Evolutionary conservation across 2,888 invertebrate genomes (phyloP), one percentile per base, ranked within the genome.

Genomic region (Dinocampus coccinellae): DNA sequence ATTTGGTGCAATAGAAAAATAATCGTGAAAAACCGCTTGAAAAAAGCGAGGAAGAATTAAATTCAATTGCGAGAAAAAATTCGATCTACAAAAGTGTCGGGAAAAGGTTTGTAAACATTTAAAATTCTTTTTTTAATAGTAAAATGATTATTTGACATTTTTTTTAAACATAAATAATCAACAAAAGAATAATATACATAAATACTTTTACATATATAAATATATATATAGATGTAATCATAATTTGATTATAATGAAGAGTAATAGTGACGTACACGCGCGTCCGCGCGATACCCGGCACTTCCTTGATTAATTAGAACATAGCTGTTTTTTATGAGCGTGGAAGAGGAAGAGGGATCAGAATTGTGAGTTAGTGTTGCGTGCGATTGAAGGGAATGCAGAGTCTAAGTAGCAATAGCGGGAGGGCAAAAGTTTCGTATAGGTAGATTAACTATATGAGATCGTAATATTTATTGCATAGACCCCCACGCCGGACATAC

Each of bases 241-340:
- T n/a, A 47, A 33, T 55, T n/a, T n/a, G 29, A 24, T n/a, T 24
- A 13, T 33, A 39, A 61, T 11, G 61, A 39, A 36, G n/a, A 61
- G 20, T 20, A n/a, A 52, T 33, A 64, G 52, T 53, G 55, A 65
- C 36, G 52, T 47, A 33, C 22, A n/a, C 26, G 22, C 36, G 24
- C 36, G 33, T 13, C 11, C 36, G 24, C 34, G 20, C 39, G 65
- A 60, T 79, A 78, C 79, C 78, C 75, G 78, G 73, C 74, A 80
- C 79, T 81, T 83, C 80, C 81, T 81, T 81, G 78, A 78, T 81
- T 86, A 84, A 87, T 87, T 86, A 86, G 83, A 86, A 87, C 86
- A 85, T 87, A 85, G 86, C 86, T 85, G 85, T 86, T 87, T 87
- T 87, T 86, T 86, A 87, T 86, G 86, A 86, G 86, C 86, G 87